phyloP scores from a whole-genome alignment of 2,797 vertebrate genomes.

The Brachyrhaphis roseni region DNA sequence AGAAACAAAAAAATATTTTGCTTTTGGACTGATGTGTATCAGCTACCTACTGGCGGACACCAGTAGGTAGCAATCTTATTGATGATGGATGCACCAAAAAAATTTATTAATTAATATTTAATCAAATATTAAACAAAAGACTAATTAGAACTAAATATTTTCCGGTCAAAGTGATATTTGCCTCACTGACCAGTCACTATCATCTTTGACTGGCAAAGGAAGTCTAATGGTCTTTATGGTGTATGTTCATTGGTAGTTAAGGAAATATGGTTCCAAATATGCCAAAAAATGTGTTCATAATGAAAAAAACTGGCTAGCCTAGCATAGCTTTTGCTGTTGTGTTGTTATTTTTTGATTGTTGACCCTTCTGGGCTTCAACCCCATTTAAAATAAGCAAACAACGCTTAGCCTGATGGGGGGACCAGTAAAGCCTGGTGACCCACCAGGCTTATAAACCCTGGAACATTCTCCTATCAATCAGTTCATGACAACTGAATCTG shows the following conservation, averaged over 20 bases:
- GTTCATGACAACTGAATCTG: neutral
- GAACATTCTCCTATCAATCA: neutral
- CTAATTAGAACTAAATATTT: neutral
- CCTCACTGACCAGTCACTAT: neutral
- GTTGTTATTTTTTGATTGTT: neutral
- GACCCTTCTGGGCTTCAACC: neutral
- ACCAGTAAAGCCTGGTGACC: no score
- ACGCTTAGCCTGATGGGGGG: no score
- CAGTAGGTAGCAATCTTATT: neutral
- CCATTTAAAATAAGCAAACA: no score
- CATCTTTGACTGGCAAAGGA: neutral
- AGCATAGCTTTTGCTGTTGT: neutral
- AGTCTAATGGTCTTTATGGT: no score
- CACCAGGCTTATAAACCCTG: no score
- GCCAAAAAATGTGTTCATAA: neutral
- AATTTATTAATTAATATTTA: neutral
- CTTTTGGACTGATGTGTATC: no score
- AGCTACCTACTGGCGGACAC: no score
- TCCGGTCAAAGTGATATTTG: neutral
- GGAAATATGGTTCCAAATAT: no score
- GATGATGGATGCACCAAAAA: neutral
- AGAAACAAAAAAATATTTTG: neutral
- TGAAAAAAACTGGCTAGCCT: neutral
- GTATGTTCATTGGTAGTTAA: no score
- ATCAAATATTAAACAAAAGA: neutral